Conservation (phyloP, 2,113 vertebrate genomes). For the Geococcyx californianus region DNA sequence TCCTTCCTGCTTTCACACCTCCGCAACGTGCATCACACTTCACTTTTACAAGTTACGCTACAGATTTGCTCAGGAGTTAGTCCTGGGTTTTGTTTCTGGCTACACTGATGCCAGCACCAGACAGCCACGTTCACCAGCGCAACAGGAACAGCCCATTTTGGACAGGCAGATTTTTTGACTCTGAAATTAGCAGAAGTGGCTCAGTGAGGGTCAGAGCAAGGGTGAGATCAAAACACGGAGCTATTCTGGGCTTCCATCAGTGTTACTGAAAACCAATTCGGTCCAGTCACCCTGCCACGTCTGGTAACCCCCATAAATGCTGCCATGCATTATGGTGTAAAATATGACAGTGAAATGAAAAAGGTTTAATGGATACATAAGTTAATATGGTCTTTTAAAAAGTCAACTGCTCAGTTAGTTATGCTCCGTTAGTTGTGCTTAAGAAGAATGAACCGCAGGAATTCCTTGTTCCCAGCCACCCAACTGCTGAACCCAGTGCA, state of each 20-base stretch:
- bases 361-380: constrained; percentile 38
- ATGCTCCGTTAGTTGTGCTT: neutral
- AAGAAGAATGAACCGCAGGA: neutral
- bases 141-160: neutral
- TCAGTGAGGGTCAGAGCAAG: neutral
- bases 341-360: constrained; percentile 50
- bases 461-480: constrained; percentile 5
- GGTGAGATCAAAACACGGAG: neutral
- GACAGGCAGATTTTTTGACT: neutral
- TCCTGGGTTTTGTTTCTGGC: neutral
- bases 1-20: constrained; percentile 49
- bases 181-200: neutral
- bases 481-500: constrained; percentile 2
- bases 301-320: constrained; percentile 35
- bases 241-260: constrained; percentile 46
- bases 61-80: constrained; percentile 15
- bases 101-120: constrained; percentile 59
- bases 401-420: constrained; percentile 11
- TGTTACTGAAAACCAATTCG: neutral
- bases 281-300: constrained; percentile 7
- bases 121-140: neutral
- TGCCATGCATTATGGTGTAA: constrained; percentile 63
- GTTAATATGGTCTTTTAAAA: constrained; percentile 34
- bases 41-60: neutral
- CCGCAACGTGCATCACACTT: neutral